Evolutionary conservation across 2,113 vertebrate species (phyloP).

Genomic region (Calidris pugnax): DNA sequence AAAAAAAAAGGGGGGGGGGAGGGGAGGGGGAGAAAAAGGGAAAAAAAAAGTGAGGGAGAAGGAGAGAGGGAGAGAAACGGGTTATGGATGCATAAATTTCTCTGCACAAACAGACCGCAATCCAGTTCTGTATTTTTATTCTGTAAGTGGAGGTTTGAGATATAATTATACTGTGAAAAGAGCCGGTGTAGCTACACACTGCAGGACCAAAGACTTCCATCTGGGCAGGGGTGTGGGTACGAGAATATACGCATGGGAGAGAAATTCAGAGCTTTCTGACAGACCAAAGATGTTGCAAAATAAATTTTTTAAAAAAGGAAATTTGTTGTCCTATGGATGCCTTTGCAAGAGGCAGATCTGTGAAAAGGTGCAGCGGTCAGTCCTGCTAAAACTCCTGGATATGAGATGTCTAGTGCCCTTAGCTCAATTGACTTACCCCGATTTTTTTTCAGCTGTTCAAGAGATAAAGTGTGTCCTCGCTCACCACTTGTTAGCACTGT

Average conservation of each 20-base stretch:
- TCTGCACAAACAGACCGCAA: slow-evolving; percentile 47
- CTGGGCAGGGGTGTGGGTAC: slow-evolving; percentile 66
- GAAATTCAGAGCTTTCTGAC: slow-evolving; percentile 58
- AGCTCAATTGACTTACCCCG: slow-evolving; percentile 57
- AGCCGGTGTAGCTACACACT: slow-evolving; percentile 58
- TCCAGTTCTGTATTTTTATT: slow-evolving; percentile 62
- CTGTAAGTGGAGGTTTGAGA: slow-evolving; percentile 68
- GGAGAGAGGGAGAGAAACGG: slow-evolving; percentile 44
- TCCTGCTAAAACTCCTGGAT: slow-evolving; percentile 50
- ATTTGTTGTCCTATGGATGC: slow-evolving; percentile 47
- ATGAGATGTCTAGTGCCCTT: slow-evolving; percentile 46
- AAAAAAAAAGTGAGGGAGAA: slow-evolving; percentile 38
- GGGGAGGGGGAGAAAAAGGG: slow-evolving; percentile 44
- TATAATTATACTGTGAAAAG: slow-evolving; percentile 68
- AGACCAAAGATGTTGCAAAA: slow-evolving; percentile 47
- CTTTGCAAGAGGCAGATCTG: slow-evolving; percentile 53
- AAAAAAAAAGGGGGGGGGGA: slow-evolving; percentile 39
- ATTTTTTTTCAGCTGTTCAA: slow-evolving; percentile 74
- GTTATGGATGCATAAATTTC: slow-evolving; percentile 58
- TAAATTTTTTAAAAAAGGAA: neutral
- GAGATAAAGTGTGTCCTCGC: slow-evolving; percentile 86
- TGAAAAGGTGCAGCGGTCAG: slow-evolving; percentile 49
- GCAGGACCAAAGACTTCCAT: slow-evolving; percentile 65
- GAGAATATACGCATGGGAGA: slow-evolving; percentile 24
- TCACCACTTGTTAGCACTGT: slow-evolving; percentile 91